Evolutionary conservation across 2,888 invertebrate species (phyloP), one percentile per base, ranked within the genome.

Genomic region (Philereme vetulata): DNA sequence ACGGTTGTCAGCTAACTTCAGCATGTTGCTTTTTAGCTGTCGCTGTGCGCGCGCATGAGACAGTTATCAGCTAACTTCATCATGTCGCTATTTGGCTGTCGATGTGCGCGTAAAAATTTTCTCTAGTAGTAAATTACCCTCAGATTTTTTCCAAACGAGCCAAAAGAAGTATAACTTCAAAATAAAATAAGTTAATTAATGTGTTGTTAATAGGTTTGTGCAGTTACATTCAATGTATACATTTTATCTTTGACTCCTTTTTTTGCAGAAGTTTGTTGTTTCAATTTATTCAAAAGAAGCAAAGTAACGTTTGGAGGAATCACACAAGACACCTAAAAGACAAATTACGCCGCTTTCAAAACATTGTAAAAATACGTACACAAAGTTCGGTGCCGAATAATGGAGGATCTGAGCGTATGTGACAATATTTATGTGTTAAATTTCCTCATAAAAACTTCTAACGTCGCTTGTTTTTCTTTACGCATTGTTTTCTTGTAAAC

Each of bases 341-440:
- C 80, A 85, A 85, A 85, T 84, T 78, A 80, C 77, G 75, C 68
- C 72, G 74, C 80, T 83, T 72, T 76, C 72, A 72, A 82, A 84
- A 81, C 82, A 82, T 80, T 83, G 82, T 84, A 83, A 85, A 88
- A 86, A 79, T 80, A 82, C 78, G 80, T 76, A 78, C 71, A 74
- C 78, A 81, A 85, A 85, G 79, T 85, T 83, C 76, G 78, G 74
- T 82, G 81, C 86, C 85, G 82, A 88, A 87, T 88, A 86, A 87
- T 84, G 84, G 85, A 72, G 84, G 81, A 81, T 81, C 80, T 81
- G 84, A 87, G 80, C 84, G 85, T 80, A 80, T 85, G 85, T 84
- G 85, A 84, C 82, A 81, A 87, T 83, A 89, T 89, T 88, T 88
- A 86, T 87, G 84, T 85, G 78, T 79, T 78, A 84, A 86, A 86